phyloP scores from a whole-genome alignment of 2,113 vertebrate genomes.

The Thermophis baileyi region DNA sequence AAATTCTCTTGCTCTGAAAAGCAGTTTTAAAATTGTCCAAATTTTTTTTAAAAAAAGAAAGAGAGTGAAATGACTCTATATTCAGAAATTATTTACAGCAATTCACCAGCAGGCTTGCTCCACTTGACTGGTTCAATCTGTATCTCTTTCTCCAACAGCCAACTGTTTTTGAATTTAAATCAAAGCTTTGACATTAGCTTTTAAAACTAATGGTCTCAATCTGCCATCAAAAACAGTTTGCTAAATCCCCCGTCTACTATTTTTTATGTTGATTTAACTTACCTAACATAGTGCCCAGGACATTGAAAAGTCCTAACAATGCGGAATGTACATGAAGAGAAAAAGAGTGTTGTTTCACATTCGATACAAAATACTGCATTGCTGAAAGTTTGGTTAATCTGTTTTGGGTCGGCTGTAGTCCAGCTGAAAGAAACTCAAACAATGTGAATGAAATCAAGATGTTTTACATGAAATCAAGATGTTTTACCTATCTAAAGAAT shows the following conservation, averaged over 20 bases:
- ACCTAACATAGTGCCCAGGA: neutral
- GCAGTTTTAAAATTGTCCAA: too few species aligned
- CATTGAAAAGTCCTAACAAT: neutral
- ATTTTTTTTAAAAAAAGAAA: neutral
- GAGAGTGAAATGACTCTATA: neutral
- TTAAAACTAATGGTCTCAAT: neutral
- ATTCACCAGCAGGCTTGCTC: neutral
- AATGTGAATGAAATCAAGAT: neutral
- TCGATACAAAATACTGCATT: neutral
- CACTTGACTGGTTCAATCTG: neutral
- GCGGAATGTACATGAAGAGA: neutral
- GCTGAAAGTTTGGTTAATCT: neutral
- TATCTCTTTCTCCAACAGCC: neutral
- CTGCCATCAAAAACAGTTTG: neutral
- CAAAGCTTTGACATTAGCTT: neutral
- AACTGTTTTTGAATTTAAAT: neutral
- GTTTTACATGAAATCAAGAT: neutral
- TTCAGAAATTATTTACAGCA: neutral
- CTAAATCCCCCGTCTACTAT: neutral
- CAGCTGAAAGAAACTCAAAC: neutral
- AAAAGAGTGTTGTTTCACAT: neutral
- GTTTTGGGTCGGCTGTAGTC: neutral
- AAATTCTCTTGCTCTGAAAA: neutral
- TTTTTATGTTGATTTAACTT: neutral
- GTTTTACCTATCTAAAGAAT: neutral